Evolutionary conservation across 2,113 vertebrate species (phyloP).

Genomic region (Galbula dea): DNA sequence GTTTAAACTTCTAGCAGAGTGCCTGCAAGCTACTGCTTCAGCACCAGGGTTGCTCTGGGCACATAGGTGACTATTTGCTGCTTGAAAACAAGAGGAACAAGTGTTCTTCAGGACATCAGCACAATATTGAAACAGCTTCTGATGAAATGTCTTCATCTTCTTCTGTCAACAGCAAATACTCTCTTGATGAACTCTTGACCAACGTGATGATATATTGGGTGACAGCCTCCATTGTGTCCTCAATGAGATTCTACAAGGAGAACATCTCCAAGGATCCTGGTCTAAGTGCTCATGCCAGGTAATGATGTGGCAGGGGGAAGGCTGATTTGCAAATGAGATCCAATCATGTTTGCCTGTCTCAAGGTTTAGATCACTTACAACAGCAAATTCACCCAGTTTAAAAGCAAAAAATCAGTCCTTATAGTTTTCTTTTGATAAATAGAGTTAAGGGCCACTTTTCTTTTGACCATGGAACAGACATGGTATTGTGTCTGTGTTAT

Average conservation of each 20-base stretch:
- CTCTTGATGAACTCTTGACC: slow-evolving; percentile 85
- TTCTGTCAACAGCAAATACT: slow-evolving; percentile 76
- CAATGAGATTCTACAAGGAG: slow-evolving; percentile 90
- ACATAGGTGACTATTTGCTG: background rate
- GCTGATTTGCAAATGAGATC: background rate
- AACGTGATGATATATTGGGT: slow-evolving; percentile 91
- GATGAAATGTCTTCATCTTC: background rate
- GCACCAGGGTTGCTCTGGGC: background rate
- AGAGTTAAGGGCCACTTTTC: background rate
- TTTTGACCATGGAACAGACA: background rate
- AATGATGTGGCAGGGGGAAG: background rate
- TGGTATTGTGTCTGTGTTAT: too few species aligned
- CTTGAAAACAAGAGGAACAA: background rate
- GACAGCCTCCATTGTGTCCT: slow-evolving; percentile 80
- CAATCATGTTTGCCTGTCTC: background rate
- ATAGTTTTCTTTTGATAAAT: background rate
- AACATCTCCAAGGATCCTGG: slow-evolving; percentile 51
- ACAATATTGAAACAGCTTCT: background rate
- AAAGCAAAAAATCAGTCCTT: background rate
- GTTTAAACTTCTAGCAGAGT: background rate
- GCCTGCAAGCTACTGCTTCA: background rate
- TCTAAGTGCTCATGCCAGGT: slow-evolving; percentile 60
- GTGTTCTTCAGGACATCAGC: background rate
- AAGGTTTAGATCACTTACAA: background rate
- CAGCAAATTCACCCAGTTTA: background rate